phyloP scores from a whole-genome alignment of 2,888 invertebrate genomes.

The Stenurella melanura region DNA sequence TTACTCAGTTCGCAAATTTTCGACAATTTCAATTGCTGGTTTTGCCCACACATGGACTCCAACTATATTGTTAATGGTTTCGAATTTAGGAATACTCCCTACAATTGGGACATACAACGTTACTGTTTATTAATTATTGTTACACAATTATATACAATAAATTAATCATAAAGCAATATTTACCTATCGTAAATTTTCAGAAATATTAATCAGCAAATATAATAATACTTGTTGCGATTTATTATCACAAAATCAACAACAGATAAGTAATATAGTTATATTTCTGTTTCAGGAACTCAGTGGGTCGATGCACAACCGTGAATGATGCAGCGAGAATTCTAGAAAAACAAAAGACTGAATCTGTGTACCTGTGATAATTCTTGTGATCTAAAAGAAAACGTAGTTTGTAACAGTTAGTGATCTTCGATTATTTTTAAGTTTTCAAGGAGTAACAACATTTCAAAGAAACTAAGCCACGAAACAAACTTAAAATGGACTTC shows the following conservation, averaged over 20 bases:
- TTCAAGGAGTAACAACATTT: not conserved
- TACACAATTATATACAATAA: too few species aligned
- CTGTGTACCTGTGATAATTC: constrained; percentile 35
- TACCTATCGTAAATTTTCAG: not conserved
- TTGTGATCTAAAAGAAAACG: constrained; percentile 31
- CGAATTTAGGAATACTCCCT: too few species aligned
- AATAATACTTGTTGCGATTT: constrained; percentile 11
- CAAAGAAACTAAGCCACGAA: not conserved
- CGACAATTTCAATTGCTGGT: too few species aligned
- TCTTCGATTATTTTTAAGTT: not conserved
- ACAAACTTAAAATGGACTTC: constrained; percentile 58
- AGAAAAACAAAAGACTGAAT: constrained; percentile 37
- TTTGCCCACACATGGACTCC: too few species aligned
- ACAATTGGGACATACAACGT: not conserved
- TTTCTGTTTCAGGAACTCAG: constrained; percentile 29
- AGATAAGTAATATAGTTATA: constrained; percentile 17
- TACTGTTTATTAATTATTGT: not conserved
- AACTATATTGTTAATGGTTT: too few species aligned
- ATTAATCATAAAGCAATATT: not conserved
- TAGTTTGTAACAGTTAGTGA: constrained; percentile 29
- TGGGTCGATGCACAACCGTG: not conserved
- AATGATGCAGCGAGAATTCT: constrained; percentile 23
- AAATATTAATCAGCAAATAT: constrained; percentile 21
- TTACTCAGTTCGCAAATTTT: too few species aligned
- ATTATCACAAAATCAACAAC: constrained; percentile 23